Evolutionary conservation across 2,888 invertebrate genomes (phyloP).

Genomic region (Thyatira batis): DNA sequence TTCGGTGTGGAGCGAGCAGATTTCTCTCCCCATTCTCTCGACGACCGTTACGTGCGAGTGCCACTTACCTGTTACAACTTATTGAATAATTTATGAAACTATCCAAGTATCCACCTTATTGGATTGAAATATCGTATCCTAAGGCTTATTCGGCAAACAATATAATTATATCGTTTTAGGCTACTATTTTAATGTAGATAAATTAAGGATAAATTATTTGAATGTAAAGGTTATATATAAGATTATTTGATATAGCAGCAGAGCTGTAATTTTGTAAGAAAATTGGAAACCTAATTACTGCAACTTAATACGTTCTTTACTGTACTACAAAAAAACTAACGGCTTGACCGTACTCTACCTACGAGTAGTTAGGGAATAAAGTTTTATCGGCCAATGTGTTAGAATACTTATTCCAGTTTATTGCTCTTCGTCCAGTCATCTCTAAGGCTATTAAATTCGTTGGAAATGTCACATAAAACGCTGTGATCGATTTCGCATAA

Average conservation of each 20-base stretch:
- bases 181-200: too few species aligned
- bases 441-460: constrained; percentile 74
- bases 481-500: constrained; percentile 79
- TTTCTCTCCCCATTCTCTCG: constrained; percentile 52
- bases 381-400: constrained; percentile 74
- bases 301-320: constrained; percentile 33
- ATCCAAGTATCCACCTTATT: constrained; percentile 75
- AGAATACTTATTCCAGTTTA: constrained; percentile 77
- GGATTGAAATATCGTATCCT: constrained; percentile 69
- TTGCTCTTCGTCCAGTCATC: constrained; percentile 76
- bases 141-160: constrained; percentile 49
- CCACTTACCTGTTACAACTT: constrained; percentile 79
- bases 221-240: too few species aligned
- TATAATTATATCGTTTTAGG: constrained; percentile 44
- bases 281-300: constrained; percentile 37
- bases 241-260: too few species aligned
- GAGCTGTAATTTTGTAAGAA: constrained; percentile 13
- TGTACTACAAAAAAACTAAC: too few species aligned
- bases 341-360: constrained; percentile 20
- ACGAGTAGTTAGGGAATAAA: constrained; percentile 59
- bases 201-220: too few species aligned
- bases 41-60: constrained; percentile 70
- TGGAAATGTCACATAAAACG: constrained; percentile 79
- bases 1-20: constrained; percentile 47
- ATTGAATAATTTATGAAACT: constrained; percentile 79